Evolutionary conservation across 2,113 vertebrate genomes (phyloP), one percentile per base, ranked within the genome.

Genomic region (Psilopsiagon aurifrons): DNA sequence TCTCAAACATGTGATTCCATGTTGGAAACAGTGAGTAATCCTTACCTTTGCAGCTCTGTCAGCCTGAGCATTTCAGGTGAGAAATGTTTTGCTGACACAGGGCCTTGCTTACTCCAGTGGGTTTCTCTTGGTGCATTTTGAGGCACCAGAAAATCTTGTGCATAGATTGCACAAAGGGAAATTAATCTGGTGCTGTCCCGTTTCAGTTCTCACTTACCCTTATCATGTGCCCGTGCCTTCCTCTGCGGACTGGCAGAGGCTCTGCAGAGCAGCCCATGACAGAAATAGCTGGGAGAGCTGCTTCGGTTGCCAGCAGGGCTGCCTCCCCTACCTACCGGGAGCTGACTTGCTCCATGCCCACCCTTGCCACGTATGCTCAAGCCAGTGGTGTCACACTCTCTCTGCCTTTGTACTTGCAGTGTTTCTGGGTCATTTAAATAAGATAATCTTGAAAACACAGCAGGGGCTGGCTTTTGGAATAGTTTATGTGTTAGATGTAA

Each of bases 161-260:
- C 89, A 83, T 44, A 85, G 91, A 81, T 97, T 91, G 76, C 2
- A 5, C 66, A 75, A 78, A 82, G 91, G 81, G 89, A 95, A 94
- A 92, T 73, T 63, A 46, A 79, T 66, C 85, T 7, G 16, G 78
- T 94, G 86, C 81, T 86, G 83, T 94, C 77, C 91, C 27, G 0
- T 96, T 96, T 94, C 54, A 39, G 41, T 85, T 84, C 81, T 46
- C 16, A 15, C 86, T 96, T 90, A 95, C 82, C 91, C 88, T 95
- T 96, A 90, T 97, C 96, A 31, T 37, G 78, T 86, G 86, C 83
- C 69, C 51, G 43, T 89, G 73, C 81, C 52, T 86, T 93, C 71
- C 62, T 78, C 28, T 5, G 9, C 0, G 13, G 43, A 81, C 44
- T 94, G 94, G 86, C 89, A 90, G 73, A 25, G 33, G 57, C 49